Base-by-base conservation (phyloP, 2,888 invertebrate species). In the Callyntrura sp. region DNA sequence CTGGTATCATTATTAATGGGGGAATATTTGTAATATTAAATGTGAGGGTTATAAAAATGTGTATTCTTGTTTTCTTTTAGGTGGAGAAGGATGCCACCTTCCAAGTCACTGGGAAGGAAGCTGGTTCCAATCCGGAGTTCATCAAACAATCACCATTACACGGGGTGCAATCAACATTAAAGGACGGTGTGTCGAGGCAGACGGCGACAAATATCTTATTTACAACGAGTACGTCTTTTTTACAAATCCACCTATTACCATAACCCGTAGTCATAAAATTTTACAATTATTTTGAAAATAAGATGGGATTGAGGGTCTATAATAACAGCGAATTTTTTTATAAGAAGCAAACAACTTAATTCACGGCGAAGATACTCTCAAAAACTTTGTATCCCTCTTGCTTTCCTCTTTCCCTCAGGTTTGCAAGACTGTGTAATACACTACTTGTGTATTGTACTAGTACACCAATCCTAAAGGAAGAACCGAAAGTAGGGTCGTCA, bases 41-140 rank as follows among this genome's bases (percentile, higher is more conserved):
- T n/a, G n/a, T n/a, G n/a, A n/a, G 4, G 20, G 9, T 25, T 28
- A 43, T 11, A n/a, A 35, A 70, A 70, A 70, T 70, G 84, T 83
- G n/a, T 73, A 23, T 11, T 12, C 14, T 57, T 73, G n/a, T 57
- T n/a, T 45, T 85, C 5, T 81, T 87, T 79, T 83, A 92, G 93
- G 92, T 51, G 86, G 89, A 60, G 92, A 92, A 88, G 90, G 91
- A 55, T 92, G 92, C 68, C 90, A 92, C 85, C 88, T 93, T 23
- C 92, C 91, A 70, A 83, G 83, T 17, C 84, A 91, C 60, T 93
- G 93, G 93, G 92, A 92, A 88, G 93, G 93, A n/a, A 92, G 89
- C 87, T 93, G 92, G 97, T 97, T 97, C 95, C 97, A 96, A 94
- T 96, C 96, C 4, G 97, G 97, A 2, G 95, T 95, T 91, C 95